These are phyloP conservation scores for Ischnura elegans DNA, from an alignment of 2,888 invertebrate species.

Conservation along the genomic window DNA sequence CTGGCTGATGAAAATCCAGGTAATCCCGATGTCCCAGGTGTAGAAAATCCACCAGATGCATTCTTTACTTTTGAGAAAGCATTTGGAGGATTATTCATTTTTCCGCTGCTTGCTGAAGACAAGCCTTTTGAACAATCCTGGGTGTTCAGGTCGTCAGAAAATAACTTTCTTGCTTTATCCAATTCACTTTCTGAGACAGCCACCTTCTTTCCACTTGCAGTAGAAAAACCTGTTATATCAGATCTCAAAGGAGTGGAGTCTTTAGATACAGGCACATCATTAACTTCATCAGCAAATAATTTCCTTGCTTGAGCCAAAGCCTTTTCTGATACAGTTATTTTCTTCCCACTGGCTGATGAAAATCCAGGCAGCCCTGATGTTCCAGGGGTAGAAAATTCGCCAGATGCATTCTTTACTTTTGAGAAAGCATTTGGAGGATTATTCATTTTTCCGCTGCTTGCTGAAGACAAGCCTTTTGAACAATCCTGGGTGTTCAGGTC, in stretches of 20 bases:
- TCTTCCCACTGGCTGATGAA: slow-evolving; percentile 72
- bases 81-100: slow-evolving; percentile 68
- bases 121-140: not conserved
- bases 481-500: not conserved
- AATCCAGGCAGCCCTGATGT: slow-evolving; percentile 66
- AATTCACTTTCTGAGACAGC: slow-evolving; percentile 75
- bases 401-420: slow-evolving; percentile 73
- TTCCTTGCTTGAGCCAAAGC: slow-evolving; percentile 68
- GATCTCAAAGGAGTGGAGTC: not conserved
- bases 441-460: slow-evolving; percentile 77
- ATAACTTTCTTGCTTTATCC: slow-evolving; percentile 69
- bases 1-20: slow-evolving; percentile 73
- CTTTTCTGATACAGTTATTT: slow-evolving; percentile 73
- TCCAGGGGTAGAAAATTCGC: slow-evolving; percentile 69
- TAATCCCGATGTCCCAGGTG: slow-evolving; percentile 46
- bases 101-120: slow-evolving; percentile 76
- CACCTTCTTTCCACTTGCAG: slow-evolving; percentile 76
- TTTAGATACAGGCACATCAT: not conserved
- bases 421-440: slow-evolving; percentile 77
- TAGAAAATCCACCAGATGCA: not conserved
- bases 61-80: slow-evolving; percentile 71
- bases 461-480: slow-evolving; percentile 40
- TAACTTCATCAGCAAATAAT: slow-evolving; percentile 50
- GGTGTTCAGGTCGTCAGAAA: not conserved
- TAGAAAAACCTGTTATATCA: slow-evolving; percentile 74